A percentile compares a stretch with the other conserved stretches of the same genome.
phyloP scores from a whole-genome alignment of 2,797 vertebrate genomes.

The Xerus rutilus region DNA sequence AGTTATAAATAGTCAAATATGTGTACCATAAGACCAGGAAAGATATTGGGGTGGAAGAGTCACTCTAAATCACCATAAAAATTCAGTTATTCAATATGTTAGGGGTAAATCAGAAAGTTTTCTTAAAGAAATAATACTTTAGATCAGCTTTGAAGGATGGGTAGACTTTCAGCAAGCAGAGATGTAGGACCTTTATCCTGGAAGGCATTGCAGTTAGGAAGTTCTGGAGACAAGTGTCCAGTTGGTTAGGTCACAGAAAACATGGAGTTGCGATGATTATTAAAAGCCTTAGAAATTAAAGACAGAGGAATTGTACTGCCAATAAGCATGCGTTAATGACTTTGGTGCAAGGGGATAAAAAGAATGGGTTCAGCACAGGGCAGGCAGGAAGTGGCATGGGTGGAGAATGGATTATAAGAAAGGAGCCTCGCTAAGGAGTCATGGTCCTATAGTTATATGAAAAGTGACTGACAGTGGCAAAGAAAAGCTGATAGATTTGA shows the following conservation, averaged over 20 bases:
- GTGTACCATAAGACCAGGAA: background rate
- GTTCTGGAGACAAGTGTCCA: background rate
- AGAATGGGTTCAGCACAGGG: background rate
- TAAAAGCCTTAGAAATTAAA: background rate
- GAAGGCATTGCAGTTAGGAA: background rate
- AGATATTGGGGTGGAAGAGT: background rate
- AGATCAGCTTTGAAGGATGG: background rate
- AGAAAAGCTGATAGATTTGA: background rate
- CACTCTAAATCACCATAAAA: background rate
- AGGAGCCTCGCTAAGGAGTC: background rate
- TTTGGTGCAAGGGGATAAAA: background rate
- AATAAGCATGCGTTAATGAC: background rate
- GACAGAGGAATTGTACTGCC: background rate
- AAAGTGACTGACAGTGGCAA: background rate
- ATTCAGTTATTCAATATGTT: background rate
- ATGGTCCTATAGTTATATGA: background rate
- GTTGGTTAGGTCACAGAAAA: background rate
- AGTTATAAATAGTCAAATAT: constrained; percentile 7
- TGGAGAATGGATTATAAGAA: background rate
- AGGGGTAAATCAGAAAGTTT: background rate
- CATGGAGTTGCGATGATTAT: background rate
- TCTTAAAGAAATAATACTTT: background rate
- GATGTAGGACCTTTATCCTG: background rate
- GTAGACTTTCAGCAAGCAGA: background rate
- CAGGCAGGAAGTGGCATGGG: background rate